Conservation (phyloP, 2,797 vertebrate genomes). For the Sphaeramia orbicularis region DNA sequence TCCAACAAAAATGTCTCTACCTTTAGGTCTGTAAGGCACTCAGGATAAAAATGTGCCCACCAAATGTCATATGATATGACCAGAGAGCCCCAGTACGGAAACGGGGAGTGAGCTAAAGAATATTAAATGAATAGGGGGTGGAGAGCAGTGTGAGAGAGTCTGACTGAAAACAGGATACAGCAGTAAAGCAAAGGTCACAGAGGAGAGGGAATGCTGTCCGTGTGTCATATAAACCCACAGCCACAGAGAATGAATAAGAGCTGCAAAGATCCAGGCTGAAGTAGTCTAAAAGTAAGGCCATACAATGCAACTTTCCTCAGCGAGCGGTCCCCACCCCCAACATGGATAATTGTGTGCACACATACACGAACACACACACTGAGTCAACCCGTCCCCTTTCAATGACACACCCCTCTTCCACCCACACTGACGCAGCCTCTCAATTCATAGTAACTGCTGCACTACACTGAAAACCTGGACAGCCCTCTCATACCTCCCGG, state of each 20-base stretch:
- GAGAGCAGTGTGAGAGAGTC: constrained; percentile 39
- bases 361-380: background rate
- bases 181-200: constrained; percentile 63
- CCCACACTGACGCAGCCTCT: constrained; percentile 49
- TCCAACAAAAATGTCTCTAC: constrained; percentile 7
- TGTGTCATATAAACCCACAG: constrained; percentile 15
- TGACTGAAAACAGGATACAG: constrained; percentile 78
- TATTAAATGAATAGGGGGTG: constrained; percentile 70
- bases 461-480: constrained; percentile 22
- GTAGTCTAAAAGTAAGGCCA: constrained; percentile 10
- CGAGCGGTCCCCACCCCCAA: constrained; percentile 18
- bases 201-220: constrained; percentile 34
- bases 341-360: constrained; percentile 31
- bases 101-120: constrained; percentile 49
- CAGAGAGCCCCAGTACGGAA: constrained; percentile 61
- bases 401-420: constrained; percentile 61
- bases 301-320: constrained; percentile 5
- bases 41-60: constrained; percentile 54
- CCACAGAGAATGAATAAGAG: background rate
- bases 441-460: constrained; percentile 48
- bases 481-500: constrained; percentile 21
- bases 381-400: constrained; percentile 47
- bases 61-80: constrained; percentile 65
- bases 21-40: constrained; percentile 30
- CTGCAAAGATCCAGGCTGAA: background rate